Base-by-base conservation (phyloP, 2,888 invertebrate genomes). In the Iphiclides podalirius region DNA sequence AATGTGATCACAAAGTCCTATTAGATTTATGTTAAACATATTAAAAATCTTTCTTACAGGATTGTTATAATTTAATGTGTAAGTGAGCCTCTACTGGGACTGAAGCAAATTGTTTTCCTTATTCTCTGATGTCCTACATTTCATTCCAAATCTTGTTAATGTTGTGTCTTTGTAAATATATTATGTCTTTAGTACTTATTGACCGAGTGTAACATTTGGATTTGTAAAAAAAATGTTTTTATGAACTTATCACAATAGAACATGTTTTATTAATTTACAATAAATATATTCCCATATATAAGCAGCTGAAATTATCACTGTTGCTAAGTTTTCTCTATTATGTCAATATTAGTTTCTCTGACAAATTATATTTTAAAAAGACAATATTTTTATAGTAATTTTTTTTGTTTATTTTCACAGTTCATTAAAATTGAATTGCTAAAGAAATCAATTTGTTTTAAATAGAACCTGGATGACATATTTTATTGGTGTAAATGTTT, bases 371-470 rank as follows among this genome's bases (percentile, higher is more conserved):
- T 75, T 72, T n/a, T 66, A 66, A 72, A 79, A 79, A 82, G 75
- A 77, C 70, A 67, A 75, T 86, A 84, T 85, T 85, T 86, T 83
- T 86, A 75, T 84, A 84, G 72, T 73, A 70, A 67, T 71, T 75
- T 79, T n/a, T 75, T 74, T 75, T 70, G 66, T 72, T 78, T 75
- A 67, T 72, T 73, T 68, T 70, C 71, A 59, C 66, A 66, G 61
- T 72, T 71, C 65, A 66, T 69, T 54, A 63, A 63, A 55, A 47
- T 63, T 58, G 56, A 62, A 66, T 62, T 71, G 67, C 65, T 69
- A 64, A 69, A 64, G 58, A 66, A 66, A 61, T 54, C 47, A 55
- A 59, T 66, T 72, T 72, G 75, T 79, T 79, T 71, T 62, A 66
- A 84, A 81, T 85, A 83, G 83, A 81, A 70, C 75, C 75, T 17